Base-by-base conservation (phyloP, 2,797 vertebrate genomes). In the Sebastes baramenuke region DNA sequence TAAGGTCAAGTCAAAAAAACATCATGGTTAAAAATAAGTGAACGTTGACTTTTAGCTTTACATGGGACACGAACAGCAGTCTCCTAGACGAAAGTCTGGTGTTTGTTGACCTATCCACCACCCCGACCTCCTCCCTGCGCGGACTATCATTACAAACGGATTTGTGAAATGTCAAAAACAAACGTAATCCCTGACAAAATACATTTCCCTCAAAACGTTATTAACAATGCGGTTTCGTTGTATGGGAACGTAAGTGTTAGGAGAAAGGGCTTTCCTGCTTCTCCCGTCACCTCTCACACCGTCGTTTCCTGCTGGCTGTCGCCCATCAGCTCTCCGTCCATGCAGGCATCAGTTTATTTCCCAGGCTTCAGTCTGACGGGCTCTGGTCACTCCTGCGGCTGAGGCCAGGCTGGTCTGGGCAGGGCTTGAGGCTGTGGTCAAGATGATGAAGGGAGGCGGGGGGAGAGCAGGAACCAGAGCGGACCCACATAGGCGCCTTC, bases 401-500 rank as follows among this genome's bases (percentile, higher is more conserved):
- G 60, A 68, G 38, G 76, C 60, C 58, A 8, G 56, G 62, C 81
- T 52, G 74, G 71, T 66, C 77, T 32, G 79, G 82, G 77, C 79
- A 62, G 75, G 73, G 68, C 77, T 73, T 72, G 34, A 77, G 71
- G 73, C 84, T 92, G 83, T 80, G 92, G 89, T 94, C 83, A 87
- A 74, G 77, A 82, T 79, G 85, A 83, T 82, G 87, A 85, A 82
- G 83, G 89, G 55, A 60, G 83, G 86, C 69, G 62, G 56, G 56
- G 25, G 62, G 7, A 3, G 32, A 25, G 72, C 81, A 83, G 84
- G 87, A 42, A 89, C 80, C 81, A 88, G 86, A 88, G 80, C 83
- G 89, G 93, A 94, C 89, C 91, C 90, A 93, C 88, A 87, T 38
- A 94, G 95, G 94, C 93, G 92, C 92, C 94, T 95, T 80, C 54